phyloP scores from a whole-genome alignment of 2,888 invertebrate genomes.

The Leucania comma region DNA sequence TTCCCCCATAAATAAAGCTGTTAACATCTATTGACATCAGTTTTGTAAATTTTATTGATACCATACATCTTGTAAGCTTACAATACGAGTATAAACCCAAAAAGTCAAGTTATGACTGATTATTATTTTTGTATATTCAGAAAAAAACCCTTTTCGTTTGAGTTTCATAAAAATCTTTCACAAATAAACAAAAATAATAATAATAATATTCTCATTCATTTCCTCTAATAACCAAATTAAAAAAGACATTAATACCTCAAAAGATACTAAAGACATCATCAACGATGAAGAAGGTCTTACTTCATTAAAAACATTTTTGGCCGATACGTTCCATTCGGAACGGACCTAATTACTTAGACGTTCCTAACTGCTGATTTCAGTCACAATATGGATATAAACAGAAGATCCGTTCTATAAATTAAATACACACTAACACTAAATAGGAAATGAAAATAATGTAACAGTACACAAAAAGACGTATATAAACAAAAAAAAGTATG shows the following conservation, averaged over 20 bases:
- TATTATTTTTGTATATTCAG: background rate
- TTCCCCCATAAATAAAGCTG: too few species aligned
- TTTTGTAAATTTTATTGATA: too few species aligned
- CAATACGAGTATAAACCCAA: background rate
- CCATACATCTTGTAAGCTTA: background rate
- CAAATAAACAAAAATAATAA: background rate
- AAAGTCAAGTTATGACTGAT: background rate
- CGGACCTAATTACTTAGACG: slow-evolving; percentile 55
- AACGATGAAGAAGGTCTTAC: slow-evolving; percentile 25
- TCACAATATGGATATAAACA: background rate
- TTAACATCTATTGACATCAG: too few species aligned
- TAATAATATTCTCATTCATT: background rate
- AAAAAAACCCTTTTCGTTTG: background rate
- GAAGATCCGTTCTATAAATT: background rate
- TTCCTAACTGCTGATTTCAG: slow-evolving; percentile 57
- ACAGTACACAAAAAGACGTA: too few species aligned
- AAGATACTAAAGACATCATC: slow-evolving; percentile 30
- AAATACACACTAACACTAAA: background rate
- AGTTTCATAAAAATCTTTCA: too few species aligned
- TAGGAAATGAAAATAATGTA: background rate
- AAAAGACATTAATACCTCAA: slow-evolving; percentile 4
- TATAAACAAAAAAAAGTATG: too few species aligned
- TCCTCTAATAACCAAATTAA: slow-evolving; percentile 17
- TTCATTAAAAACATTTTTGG: slow-evolving; percentile 49
- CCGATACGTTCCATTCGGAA: slow-evolving; percentile 54